Conservation (phyloP, 1,140 invertebrate genomes). For the Meloidogyne chitwoodi region DNA sequence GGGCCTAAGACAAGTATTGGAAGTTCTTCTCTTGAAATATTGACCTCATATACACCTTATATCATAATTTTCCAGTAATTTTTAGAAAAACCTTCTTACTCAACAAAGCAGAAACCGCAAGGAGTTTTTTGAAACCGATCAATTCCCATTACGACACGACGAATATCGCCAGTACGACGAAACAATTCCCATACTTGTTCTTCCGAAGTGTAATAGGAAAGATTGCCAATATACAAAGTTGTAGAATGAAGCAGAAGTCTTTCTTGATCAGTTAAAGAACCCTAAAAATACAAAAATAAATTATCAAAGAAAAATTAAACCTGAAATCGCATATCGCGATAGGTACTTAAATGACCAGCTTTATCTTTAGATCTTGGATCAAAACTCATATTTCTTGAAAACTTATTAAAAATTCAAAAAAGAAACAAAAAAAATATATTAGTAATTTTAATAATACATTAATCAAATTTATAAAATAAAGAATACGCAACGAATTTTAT, state of each 20-base stretch:
- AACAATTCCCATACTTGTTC: constrained; percentile 98
- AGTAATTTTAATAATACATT: neutral
- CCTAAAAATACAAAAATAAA: constrained; percentile 18
- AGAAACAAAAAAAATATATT: constrained; percentile 1
- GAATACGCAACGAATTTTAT: too few relatives aligned
- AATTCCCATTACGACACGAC: constrained; percentile 92
- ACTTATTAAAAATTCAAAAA: too few relatives aligned
- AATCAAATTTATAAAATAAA: too few relatives aligned
- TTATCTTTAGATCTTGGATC: constrained; percentile 53
- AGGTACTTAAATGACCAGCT: constrained; percentile 41
- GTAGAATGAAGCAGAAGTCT: constrained; percentile 70
- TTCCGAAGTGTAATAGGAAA: constrained; percentile 97
- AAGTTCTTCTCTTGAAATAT: too few relatives aligned
- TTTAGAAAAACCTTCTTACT: constrained; percentile 67
- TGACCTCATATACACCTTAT: too few relatives aligned
- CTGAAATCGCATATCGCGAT: constrained; percentile 54
- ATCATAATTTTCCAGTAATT: too few relatives aligned
- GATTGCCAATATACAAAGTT: constrained; percentile 93
- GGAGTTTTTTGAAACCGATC: constrained; percentile 97
- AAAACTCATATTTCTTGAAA: constrained; percentile 32
- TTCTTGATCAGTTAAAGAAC: constrained; percentile 74
- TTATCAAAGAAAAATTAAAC: constrained; percentile 31
- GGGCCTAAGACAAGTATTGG: too few relatives aligned
- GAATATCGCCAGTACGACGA: constrained; percentile 88
- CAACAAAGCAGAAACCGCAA: constrained; percentile 98